Base-by-base conservation (phyloP, 2,113 vertebrate genomes). In the Festucalex cinctus region DNA sequence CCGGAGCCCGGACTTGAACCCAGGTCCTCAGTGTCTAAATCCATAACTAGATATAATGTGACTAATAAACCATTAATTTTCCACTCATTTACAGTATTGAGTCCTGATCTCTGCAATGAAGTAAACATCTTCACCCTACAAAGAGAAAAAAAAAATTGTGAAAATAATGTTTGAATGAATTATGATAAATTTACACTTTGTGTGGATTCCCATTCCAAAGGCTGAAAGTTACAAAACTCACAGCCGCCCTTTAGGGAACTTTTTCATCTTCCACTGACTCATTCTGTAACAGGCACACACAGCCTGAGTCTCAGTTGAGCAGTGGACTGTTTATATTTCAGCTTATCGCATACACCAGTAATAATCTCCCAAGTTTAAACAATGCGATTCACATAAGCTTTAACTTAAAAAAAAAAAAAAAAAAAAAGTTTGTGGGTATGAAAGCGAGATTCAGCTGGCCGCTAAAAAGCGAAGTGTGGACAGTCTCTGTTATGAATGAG, bases 161-260 rank as follows among this genome's bases (percentile, higher is more conserved):
- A 19, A 65, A 68, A 60, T 7, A 64, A 56, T 62, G 59, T 37
- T 57, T 28, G 28, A 57, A 24, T 57, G 2, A 3, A 26, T 22
- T 57, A 32, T 19, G 1, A 12, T 57, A 16, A 57, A 28, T n/a
- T 35, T 49, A 9, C n/a, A 57, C 28, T 20, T 19, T 63, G 60
- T 80, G 80, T 86, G 70, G 79, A 72, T 83, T 80, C 80, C 75
- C 71, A 74, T 79, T 83, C 77, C 77, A 80, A 77, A 86, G 77
- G 80, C 76, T 81, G 70, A 83, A 62, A 48, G 60, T 76, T 75
- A 69, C 51, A 67, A 61, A 76, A 81, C 72, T 67, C 46, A 78
- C 67, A 78, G 74, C 77, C 72, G 72, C 77, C 83, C 83, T 84
- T 77, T 79, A 71, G 71, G 77, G 83, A 84, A 81, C 79, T 0